Percentiles rank a stretch among this genome's conserved stretches.
phyloP scores from a whole-genome alignment of 2,888 invertebrate genomes.

The Celastrina argiolus region DNA sequence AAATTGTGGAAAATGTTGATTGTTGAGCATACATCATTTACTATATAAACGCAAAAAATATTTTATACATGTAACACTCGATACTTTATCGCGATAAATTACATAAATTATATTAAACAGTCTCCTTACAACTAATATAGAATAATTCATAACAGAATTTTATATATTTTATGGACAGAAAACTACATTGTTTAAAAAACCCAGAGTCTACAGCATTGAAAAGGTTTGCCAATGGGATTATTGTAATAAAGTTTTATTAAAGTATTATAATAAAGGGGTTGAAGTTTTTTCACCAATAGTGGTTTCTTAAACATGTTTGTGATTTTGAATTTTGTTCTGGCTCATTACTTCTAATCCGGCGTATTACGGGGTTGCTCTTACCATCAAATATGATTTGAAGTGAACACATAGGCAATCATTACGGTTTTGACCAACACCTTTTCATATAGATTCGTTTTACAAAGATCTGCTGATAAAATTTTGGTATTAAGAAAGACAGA shows the following conservation, averaged over 20 bases:
- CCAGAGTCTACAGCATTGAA: not conserved
- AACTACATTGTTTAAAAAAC: not conserved
- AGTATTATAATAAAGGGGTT: no score
- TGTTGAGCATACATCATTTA: constrained; percentile 15
- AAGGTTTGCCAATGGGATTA: no score
- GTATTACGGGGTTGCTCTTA: no score
- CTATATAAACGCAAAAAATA: not conserved
- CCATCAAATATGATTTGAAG: no score
- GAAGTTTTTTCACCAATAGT: no score
- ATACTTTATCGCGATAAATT: not conserved
- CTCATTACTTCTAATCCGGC: no score
- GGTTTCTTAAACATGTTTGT: no score
- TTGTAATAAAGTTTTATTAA: no score
- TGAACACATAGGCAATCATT: no score
- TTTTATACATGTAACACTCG: not conserved
- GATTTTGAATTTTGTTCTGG: no score
- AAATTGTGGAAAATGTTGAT: constrained; percentile 10
- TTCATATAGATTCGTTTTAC: no score
- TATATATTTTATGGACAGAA: not conserved
- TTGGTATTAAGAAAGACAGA: not conserved
- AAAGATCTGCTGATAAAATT: not conserved
- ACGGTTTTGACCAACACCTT: no score
- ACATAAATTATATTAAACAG: not conserved
- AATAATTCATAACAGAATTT: not conserved
- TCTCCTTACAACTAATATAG: not conserved